phyloP scores from a whole-genome alignment of 30 jellyfish, hydroid and myxozoan species.

The Rhopilema esculentum region DNA sequence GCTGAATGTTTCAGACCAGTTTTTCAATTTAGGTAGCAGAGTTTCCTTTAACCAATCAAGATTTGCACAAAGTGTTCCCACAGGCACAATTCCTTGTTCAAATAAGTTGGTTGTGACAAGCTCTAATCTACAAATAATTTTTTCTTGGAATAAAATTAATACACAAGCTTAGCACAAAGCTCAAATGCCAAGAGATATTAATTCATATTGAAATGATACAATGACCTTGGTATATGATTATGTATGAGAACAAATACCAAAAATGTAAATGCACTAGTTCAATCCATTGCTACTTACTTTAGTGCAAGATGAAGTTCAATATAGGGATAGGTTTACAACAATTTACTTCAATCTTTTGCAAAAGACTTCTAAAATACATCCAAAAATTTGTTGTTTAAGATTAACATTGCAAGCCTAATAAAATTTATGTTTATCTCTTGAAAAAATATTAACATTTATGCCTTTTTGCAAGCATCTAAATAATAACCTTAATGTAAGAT shows the following conservation, averaged over 20 bases:
- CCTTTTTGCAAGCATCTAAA: neutral
- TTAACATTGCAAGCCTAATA: too few species aligned
- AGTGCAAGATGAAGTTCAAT: too few species aligned
- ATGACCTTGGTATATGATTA: neutral
- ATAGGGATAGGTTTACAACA: too few species aligned
- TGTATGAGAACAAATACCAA: too few species aligned
- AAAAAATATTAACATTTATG: too few species aligned
- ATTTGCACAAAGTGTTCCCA: constrained; percentile 76
- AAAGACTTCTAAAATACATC: too few species aligned
- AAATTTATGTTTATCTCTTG: too few species aligned
- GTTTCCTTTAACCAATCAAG: constrained; percentile 73
- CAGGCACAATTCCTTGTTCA: constrained; percentile 32
- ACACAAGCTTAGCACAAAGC: neutral
- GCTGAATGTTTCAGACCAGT: constrained; percentile 74
- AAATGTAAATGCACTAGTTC: too few species aligned
- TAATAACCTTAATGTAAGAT: neutral
- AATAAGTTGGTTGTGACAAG: constrained; percentile 14
- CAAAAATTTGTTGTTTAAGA: too few species aligned
- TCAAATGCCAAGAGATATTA: neutral
- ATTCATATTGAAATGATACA: neutral
- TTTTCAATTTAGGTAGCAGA: constrained; percentile 65
- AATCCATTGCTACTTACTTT: too few species aligned
- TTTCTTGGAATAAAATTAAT: too few species aligned
- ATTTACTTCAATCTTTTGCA: too few species aligned
- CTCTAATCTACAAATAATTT: constrained; percentile 5